Evolutionary conservation across 2,113 vertebrate genomes (phyloP).

Genomic region (Geococcyx californianus): DNA sequence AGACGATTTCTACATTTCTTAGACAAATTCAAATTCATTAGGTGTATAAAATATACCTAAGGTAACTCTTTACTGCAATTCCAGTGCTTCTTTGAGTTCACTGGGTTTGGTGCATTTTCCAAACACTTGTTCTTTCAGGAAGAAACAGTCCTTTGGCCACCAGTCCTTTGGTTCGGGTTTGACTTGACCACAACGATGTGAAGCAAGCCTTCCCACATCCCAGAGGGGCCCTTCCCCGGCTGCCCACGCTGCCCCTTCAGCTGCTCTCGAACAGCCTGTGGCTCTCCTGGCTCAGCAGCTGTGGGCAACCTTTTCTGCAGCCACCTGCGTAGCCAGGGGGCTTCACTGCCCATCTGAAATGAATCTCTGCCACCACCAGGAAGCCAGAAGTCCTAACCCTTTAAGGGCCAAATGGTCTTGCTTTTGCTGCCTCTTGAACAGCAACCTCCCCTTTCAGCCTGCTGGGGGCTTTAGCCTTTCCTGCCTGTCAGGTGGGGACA

Average conservation of each 20-base stretch:
- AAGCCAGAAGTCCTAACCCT: background rate
- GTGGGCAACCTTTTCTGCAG: background rate
- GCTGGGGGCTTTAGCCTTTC: background rate
- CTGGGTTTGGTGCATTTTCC: background rate
- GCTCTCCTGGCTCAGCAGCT: background rate
- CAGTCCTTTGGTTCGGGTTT: background rate
- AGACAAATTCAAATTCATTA: background rate
- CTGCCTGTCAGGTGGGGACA: background rate
- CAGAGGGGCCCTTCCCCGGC: background rate
- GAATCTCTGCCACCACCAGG: background rate
- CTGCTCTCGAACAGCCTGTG: background rate
- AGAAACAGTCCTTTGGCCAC: background rate
- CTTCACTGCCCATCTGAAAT: background rate
- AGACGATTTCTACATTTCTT: background rate
- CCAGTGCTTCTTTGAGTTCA: background rate
- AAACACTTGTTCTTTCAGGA: background rate
- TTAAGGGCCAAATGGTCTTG: background rate
- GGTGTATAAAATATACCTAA: background rate
- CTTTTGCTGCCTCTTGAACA: background rate
- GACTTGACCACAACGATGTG: background rate
- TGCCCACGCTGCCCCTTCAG: background rate
- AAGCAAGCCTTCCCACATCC: background rate
- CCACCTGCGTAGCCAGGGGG: background rate
- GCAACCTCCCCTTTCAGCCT: background rate
- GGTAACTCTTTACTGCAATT: background rate